These are phyloP conservation scores for Bryconaethiops microstoma DNA, from an alignment of 2,797 vertebrate species.

Conservation along the genomic window DNA sequence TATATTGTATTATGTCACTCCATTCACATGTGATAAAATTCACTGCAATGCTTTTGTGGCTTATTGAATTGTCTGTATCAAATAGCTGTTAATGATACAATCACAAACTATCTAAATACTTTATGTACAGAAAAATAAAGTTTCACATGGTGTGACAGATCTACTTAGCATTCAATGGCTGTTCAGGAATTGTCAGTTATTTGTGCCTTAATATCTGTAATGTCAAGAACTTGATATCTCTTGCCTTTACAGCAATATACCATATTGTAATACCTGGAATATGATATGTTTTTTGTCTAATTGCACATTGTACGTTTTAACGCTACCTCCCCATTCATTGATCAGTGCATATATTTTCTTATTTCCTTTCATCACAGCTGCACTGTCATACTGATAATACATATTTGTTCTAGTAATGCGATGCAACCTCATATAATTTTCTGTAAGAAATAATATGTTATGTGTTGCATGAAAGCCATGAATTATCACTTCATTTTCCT, in stretches of 20 bases:
- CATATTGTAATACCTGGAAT: background rate
- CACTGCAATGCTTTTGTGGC: no score
- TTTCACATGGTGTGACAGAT: background rate
- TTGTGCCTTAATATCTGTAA: background rate
- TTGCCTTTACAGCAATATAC: background rate
- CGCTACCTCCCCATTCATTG: background rate
- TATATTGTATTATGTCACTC: no score
- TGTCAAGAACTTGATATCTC: background rate
- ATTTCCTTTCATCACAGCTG: constrained; percentile 69
- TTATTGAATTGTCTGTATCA: no score
- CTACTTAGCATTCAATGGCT: background rate
- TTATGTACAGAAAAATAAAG: background rate
- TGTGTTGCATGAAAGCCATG: constrained; percentile 77
- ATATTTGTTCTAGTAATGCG: constrained; percentile 52
- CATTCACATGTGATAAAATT: no score
- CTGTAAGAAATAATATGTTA: constrained; percentile 59
- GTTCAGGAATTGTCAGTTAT: background rate
- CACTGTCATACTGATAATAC: constrained; percentile 75
- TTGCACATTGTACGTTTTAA: background rate
- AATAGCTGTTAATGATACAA: no score
- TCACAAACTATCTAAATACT: background rate
- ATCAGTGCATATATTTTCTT: constrained; percentile 6
- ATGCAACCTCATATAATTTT: constrained; percentile 53
- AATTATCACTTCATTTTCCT: constrained; percentile 92
- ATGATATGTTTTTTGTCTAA: background rate